Conservation (phyloP, 2,113 vertebrate genomes). For the Tautogolabrus adspersus region DNA sequence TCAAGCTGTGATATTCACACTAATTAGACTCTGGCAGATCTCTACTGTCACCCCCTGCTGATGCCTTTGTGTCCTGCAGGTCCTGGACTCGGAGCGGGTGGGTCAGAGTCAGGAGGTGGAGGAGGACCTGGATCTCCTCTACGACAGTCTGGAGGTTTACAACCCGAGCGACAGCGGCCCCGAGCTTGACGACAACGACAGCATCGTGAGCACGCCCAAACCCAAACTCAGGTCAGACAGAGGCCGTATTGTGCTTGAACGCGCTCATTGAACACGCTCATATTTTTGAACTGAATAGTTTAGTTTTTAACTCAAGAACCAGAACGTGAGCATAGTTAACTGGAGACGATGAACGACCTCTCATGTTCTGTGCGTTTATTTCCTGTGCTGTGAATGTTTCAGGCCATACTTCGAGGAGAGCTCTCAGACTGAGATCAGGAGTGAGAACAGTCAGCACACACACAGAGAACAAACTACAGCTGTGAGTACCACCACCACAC, state of each 20-base stretch:
- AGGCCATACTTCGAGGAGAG: conserved; percentile 79
- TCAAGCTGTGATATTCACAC: too few species aligned
- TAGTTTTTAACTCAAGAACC: too few species aligned
- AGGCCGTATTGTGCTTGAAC: too few species aligned
- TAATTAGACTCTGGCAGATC: too few species aligned
- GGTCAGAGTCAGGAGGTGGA: conserved; percentile 72
- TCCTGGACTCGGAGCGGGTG: conserved; percentile 79
- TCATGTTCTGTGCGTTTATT: too few species aligned
- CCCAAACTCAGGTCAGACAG: conserved; percentile 78
- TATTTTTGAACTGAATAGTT: too few species aligned
- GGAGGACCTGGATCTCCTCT: conserved; percentile 80
- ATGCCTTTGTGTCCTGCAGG: conserved; percentile 48
- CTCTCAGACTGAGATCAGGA: conserved; percentile 75
- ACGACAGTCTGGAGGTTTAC: conserved; percentile 79
- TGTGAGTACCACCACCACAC: conserved; percentile 21
- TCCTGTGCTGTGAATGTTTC: not conserved
- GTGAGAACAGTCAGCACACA: conserved; percentile 56
- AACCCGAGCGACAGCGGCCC: conserved; percentile 81
- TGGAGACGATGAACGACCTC: too few species aligned
- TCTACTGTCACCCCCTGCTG: too few species aligned
- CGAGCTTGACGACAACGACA: conserved; percentile 80
- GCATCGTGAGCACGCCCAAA: conserved; percentile 78
- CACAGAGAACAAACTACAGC: conserved; percentile 8
- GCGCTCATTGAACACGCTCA: too few species aligned
- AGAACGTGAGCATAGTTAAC: too few species aligned